Evolutionary conservation across 2,888 invertebrate species (phyloP), one percentile per base, ranked within the genome.

Genomic region (Phorcus lineatus): DNA sequence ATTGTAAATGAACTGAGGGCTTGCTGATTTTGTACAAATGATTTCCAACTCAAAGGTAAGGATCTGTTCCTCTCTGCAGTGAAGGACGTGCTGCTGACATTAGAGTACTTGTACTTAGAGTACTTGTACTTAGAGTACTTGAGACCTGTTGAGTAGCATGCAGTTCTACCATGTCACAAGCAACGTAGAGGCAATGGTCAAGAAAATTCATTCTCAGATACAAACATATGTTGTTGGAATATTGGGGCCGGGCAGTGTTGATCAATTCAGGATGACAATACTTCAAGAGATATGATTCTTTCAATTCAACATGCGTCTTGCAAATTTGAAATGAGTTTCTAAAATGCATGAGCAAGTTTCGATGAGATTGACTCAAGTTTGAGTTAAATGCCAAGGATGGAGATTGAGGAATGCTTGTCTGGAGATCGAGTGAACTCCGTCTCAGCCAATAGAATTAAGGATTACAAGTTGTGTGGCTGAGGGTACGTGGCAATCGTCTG

Each of bases 391-490:
- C 62, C 62, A 62, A 31, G 62, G 62, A 62, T 47, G 7, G 13
- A 62, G 62, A 28, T 28, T 24, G 24, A 62, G 62, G 28, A 62
- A 62, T 62, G 62, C 62, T 62, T 28, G 62, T 62, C 62, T 62
- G 62, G 62, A 28, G 62, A 13, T 47, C 47, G 11, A 31, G 62
- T 22, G 62, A 62, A 11, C 24, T 28, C 62, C 62, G 28, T 62
- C 62, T 62, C 62, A 62, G 62, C 62, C 62, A 62, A 62, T 62
- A 62, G 62, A 62, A 62, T 62, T 62, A 62, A 62, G 28, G 62
- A 62, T 62, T 62, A 62, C 62, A 62, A 62, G 62, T 62, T 62
- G 62, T 62, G 62, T 62, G 62, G 62, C 62, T 62, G 62, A 62
- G 62, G 62, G 62, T 62, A 31, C 47, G 47, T 47, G 62, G 28